Evolutionary conservation across 2,113 vertebrate species (phyloP).

Genomic region (Odontesthes bonariensis): DNA sequence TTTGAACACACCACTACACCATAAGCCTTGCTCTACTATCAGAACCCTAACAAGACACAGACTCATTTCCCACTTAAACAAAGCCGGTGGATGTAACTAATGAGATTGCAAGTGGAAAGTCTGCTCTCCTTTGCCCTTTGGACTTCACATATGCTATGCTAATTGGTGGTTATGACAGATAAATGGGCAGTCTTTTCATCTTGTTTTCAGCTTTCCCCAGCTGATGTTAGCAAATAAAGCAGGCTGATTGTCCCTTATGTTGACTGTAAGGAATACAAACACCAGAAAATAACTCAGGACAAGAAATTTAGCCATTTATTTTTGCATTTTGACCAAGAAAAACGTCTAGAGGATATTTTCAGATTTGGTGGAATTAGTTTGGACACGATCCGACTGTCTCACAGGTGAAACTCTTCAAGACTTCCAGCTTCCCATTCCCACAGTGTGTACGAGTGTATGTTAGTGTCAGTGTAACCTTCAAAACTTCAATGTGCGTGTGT

Average conservation of each 20-base stretch:
- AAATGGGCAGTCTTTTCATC: not conserved
- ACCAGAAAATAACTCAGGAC: not conserved
- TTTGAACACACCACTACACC: not conserved
- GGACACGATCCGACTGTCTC: not conserved
- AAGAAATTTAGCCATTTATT: not conserved
- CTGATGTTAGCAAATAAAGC: not conserved
- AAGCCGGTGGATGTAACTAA: not conserved
- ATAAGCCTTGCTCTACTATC: not conserved
- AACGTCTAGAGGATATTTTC: not conserved
- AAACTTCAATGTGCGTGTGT: constrained; percentile 29
- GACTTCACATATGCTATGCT: not conserved
- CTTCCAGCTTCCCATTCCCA: constrained; percentile 35
- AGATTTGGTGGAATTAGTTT: not conserved
- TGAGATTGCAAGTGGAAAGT: not conserved
- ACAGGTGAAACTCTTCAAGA: constrained; percentile 29
- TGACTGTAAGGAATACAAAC: not conserved
- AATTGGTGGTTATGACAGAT: not conserved
- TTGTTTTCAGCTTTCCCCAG: not conserved
- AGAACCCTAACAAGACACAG: not conserved
- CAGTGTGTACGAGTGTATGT: constrained; percentile 2
- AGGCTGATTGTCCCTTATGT: not conserved
- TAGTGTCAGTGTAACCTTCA: constrained; percentile 47
- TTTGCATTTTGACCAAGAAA: not conserved
- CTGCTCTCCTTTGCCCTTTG: not conserved
- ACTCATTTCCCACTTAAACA: not conserved